Evolutionary conservation across 2,888 invertebrate species (phyloP), one percentile per base, ranked within the genome.

Genomic region (Adelphocoris suturalis): DNA sequence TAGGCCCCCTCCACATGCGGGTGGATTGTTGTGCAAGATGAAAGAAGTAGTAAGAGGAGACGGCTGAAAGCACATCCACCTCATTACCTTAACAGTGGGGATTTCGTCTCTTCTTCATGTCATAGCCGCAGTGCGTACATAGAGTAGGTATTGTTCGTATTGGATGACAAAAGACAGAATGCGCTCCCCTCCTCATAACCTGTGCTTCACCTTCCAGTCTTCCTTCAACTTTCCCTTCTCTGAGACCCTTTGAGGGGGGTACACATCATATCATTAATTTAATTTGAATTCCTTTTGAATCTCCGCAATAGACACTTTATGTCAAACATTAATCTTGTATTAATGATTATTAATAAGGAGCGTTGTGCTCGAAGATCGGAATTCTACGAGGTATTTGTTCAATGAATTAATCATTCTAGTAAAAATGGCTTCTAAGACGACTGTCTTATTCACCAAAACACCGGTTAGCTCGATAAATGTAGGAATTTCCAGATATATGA

Each of bases 21-120:
- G 68, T 11, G 68, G 68, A 68, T 68, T 68, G 23, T 68, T 68
- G 27, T 68, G 23, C 23, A 9, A 68, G 68, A 68, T 68, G 68
- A 68, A 68, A 68, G 68, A 68, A 68, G 68, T 57, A 57, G 37
- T 52, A 52, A 68, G 23, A 23, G 68, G 68, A 68, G 68, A 23
- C 68, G 68, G 3, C 19, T 68, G 68, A 68, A 23, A 68, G 68
- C 68, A 57, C 19, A 23, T 23, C 68, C 11, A 68, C 68, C 68
- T 68, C 68, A 68, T 68, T 68, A 68, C 68, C 68, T 23, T 23
- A 23, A 68, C 68, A 57, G 23, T 1, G 68, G 68, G 68, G 68
- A 68, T 68, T 68, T 68, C 68, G 68, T 68, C 68, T 68, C 68
- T 68, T 68, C 68, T 68, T 13, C 23, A 23, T 68, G 0, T 23